Percentiles rank a stretch among this genome's conserved stretches.
These are phyloP conservation scores for Thaleichthys pacificus DNA, from an alignment of 2,797 vertebrate genomes.

Conservation along the genomic window DNA sequence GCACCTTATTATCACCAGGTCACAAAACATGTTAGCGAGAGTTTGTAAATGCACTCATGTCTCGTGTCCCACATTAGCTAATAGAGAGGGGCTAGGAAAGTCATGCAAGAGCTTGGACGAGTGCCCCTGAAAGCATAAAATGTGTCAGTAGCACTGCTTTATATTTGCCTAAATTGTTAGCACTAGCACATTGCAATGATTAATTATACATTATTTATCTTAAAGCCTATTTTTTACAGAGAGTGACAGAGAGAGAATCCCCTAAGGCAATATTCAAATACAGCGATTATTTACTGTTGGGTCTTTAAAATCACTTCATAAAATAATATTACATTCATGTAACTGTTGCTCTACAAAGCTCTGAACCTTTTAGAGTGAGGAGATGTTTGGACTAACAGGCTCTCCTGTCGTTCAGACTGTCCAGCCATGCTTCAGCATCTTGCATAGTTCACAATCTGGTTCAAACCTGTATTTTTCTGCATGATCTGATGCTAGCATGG, in stretches of 20 bases:
- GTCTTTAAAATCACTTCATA: not conserved
- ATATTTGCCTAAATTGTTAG: not conserved
- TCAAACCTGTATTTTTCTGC: slow-evolving; percentile 67
- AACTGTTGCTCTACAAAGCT: not conserved
- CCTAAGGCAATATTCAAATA: not conserved
- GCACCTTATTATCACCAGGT: slow-evolving; percentile 12
- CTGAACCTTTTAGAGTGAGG: not conserved
- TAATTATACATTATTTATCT: not conserved
- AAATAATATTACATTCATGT: not conserved
- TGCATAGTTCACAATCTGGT: slow-evolving; percentile 58
- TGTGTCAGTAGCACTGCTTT: not conserved
- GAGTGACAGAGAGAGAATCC: not conserved
- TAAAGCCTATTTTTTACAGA: no score
- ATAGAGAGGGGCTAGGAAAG: slow-evolving; percentile 14
- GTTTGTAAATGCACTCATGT: not conserved
- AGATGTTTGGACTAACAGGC: not conserved
- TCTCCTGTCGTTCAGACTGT: not conserved
- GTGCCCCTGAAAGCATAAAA: not conserved
- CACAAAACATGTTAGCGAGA: not conserved
- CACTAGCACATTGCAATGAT: not conserved
- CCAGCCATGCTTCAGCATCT: slow-evolving; percentile 43
- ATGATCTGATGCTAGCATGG: slow-evolving; percentile 46
- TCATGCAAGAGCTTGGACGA: not conserved
- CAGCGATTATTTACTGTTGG: not conserved
- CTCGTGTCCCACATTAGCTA: slow-evolving; percentile 32